phyloP scores from a whole-genome alignment of 2,113 vertebrate species.

The Naja naja region DNA sequence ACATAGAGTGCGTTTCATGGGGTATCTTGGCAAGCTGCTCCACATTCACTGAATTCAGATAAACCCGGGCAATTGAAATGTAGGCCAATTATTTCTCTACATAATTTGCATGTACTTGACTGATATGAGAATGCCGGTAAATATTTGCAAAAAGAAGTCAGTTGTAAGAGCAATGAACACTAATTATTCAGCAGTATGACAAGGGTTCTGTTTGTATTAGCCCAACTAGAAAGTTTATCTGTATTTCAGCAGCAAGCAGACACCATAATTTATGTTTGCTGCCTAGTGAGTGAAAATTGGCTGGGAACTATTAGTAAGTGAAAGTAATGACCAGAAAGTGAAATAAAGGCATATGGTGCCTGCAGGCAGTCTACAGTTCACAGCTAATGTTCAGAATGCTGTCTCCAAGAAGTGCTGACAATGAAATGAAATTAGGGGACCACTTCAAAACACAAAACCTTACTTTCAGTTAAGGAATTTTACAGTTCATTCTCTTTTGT shows the following conservation, averaged over 20 bases:
- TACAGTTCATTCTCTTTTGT: neutral
- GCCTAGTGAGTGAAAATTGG: neutral
- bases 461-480: neutral
- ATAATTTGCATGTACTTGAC: neutral
- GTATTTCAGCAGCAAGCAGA: neutral
- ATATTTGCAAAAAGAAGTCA: conserved; percentile 8
- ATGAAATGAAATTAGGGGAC: neutral
- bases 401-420: neutral
- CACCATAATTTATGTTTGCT: neutral
- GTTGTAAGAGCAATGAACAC: neutral
- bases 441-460: neutral
- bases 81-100: neutral
- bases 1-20: neutral
- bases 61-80: neutral
- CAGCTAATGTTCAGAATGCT: neutral
- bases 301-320: neutral
- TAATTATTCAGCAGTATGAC: neutral
- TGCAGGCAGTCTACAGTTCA: neutral
- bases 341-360: too few relatives aligned
- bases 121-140: neutral
- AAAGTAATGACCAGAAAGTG: neutral
- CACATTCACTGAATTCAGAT: neutral
- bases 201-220: neutral
- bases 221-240: neutral
- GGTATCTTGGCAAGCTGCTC: neutral